A percentile compares a stretch with the other conserved stretches of the same genome.
Conservation (phyloP, 2,888 invertebrate species). For the Periphyllus acericola region DNA sequence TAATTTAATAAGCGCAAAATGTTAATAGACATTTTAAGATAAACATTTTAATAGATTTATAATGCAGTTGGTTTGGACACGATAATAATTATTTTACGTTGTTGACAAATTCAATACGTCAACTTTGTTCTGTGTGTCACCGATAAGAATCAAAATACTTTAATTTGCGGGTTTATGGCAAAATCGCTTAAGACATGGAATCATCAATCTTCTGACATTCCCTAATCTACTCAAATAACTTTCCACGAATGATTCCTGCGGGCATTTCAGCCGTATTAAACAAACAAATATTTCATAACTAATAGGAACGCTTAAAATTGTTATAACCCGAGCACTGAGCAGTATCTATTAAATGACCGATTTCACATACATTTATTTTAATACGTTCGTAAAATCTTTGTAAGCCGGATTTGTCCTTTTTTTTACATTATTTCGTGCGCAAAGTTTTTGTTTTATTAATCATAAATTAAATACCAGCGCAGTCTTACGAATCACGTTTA, state of each 20-base stretch:
- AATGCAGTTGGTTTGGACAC: background rate
- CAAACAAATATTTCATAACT: background rate
- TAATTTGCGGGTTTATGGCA: background rate
- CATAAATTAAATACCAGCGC: conserved; percentile 10
- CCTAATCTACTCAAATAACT: conserved; percentile 34
- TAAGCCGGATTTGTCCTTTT: background rate
- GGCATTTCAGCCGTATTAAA: background rate
- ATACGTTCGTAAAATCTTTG: background rate
- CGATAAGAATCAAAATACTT: conserved; percentile 30
- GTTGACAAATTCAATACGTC: background rate
- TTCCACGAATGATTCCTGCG: background rate
- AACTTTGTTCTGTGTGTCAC: background rate
- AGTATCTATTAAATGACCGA: background rate
- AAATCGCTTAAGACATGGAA: conserved; percentile 2
- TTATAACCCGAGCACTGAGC: too few species aligned
- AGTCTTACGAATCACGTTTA: background rate
- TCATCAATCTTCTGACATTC: conserved; percentile 1
- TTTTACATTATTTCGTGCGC: background rate
- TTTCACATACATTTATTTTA: background rate
- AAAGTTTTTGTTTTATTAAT: background rate
- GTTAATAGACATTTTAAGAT: background rate
- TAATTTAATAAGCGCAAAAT: background rate
- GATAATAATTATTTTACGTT: background rate
- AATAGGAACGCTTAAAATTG: background rate
- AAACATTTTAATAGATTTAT: background rate